Percentiles rank a stretch among this genome's conserved stretches.
Evolutionary conservation across 1,140 invertebrate genomes (phyloP).

Genomic region (Eciton burchellii): DNA sequence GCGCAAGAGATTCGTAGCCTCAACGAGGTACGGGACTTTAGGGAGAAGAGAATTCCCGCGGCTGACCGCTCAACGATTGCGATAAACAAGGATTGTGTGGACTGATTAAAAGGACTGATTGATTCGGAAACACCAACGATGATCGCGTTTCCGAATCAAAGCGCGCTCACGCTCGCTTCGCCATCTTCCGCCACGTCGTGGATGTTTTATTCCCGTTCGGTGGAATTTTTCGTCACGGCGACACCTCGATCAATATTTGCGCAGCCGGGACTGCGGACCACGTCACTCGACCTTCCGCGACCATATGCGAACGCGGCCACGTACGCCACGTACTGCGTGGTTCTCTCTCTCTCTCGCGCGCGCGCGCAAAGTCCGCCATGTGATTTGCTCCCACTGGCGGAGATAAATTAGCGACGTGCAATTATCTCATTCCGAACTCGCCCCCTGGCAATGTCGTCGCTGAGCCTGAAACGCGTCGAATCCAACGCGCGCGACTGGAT

Average conservation of each 20-base stretch:
- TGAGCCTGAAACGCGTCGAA: no score
- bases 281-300: slow-evolving; percentile 83
- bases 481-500: no score
- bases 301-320: slow-evolving; percentile 78
- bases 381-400: neutral
- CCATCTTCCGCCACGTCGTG: slow-evolving; percentile 66
- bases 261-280: slow-evolving; percentile 81
- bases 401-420: neutral
- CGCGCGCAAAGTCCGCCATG: slow-evolving; percentile 20
- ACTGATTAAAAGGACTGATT: no score
- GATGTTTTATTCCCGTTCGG: slow-evolving; percentile 77
- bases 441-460: no score
- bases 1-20: no score
- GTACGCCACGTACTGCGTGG: slow-evolving; percentile 50
- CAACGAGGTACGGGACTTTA: no score
- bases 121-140: no score
- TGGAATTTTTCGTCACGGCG: slow-evolving; percentile 83
- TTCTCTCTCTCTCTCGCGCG: slow-evolving; percentile 53
- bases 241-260: slow-evolving; percentile 84
- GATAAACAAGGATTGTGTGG: no score
- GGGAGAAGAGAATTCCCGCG: no score
- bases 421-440: neutral
- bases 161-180: slow-evolving; percentile 11
- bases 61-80: no score
- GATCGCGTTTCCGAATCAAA: neutral